Base-by-base conservation (phyloP, 2,797 vertebrate species). In the Nothura maculosa region DNA sequence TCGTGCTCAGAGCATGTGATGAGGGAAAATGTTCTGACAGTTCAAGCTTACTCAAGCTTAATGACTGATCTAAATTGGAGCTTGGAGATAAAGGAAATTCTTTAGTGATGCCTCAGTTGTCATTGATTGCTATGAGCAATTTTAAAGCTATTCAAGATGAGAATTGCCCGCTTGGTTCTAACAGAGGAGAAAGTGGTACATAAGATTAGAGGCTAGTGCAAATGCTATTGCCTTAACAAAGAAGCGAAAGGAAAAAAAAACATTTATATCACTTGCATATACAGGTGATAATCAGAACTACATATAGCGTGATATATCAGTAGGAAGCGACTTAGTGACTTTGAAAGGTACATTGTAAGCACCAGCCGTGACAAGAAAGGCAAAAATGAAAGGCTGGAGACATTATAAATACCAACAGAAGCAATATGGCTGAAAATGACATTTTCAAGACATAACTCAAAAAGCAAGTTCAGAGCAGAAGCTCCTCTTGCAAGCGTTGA, bases 31-130 rank as follows among this genome's bases (percentile, higher is more conserved):
- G 94, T 97, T 97, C 97, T 97, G 97, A 98, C 98, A 98, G 97
- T 95, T 97, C 95, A 96, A 97, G 97, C 96, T 98, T 98, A 97
- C 97, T 98, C 96, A 96, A 97, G 97, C 98, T 98, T 98, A 98
- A 98, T 98, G 97, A 98, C 97, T 97, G 97, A 97, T 98, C 97
- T 98, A 98, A 98, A 98, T 98, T 98, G 98, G 97, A 97, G 95
- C 97, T 97, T 95, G 96, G 96, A 98, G 98, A 98, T 98, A 98
- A 98, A 98, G 97, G 97, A 98, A 97, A 97, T 98, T 98, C 97
- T 98, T 98, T 97, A 98, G 97, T 97, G 97, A 98, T 98, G 97
- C 97, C 97, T 98, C 97, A 97, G 98, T 97, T 98, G 97, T 97
- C 97, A 97, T 98, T 98, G 98, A 98, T 98, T 98, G 97, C 97